A percentile compares a stretch with the other conserved stretches of the same genome.
These are phyloP conservation scores for Recurvirostra avosetta DNA, from an alignment of 2,113 vertebrate genomes.

Conservation along the genomic window DNA sequence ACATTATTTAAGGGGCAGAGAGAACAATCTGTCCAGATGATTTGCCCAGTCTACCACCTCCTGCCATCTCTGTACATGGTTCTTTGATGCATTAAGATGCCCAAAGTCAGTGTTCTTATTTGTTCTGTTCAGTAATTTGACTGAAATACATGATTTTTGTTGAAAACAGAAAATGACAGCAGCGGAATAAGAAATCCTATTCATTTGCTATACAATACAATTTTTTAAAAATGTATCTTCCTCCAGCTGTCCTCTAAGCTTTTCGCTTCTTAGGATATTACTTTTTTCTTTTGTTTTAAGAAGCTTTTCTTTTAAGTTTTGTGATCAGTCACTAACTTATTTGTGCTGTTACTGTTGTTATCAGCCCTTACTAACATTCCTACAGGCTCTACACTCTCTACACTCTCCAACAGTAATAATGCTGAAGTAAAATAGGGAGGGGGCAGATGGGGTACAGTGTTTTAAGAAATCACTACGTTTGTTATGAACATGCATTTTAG, in stretches of 20 bases:
- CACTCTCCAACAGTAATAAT: neutral
- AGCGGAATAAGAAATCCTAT: neutral
- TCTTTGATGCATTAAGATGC: neutral
- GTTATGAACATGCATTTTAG: neutral
- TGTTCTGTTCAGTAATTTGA: neutral
- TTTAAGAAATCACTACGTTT: neutral
- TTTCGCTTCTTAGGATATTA: neutral
- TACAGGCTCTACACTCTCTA: neutral
- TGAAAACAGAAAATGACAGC: neutral
- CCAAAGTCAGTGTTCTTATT: neutral
- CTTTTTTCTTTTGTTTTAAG: neutral
- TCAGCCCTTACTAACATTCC: neutral
- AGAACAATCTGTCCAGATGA: neutral
- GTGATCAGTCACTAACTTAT: neutral
- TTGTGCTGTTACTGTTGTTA: neutral
- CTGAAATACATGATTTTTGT: neutral
- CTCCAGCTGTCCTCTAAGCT: neutral
- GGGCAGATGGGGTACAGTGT: neutral
- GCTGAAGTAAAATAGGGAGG: neutral
- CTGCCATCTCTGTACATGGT: neutral
- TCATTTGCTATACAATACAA: neutral
- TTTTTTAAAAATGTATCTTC: neutral
- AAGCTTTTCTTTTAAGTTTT: neutral
- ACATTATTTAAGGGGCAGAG: neutral
- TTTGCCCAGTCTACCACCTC: neutral